A percentile compares a stretch with the other conserved stretches of the same genome.
Evolutionary conservation across 2,888 invertebrate species (phyloP).

Genomic region (Phyto melanocephala): DNA sequence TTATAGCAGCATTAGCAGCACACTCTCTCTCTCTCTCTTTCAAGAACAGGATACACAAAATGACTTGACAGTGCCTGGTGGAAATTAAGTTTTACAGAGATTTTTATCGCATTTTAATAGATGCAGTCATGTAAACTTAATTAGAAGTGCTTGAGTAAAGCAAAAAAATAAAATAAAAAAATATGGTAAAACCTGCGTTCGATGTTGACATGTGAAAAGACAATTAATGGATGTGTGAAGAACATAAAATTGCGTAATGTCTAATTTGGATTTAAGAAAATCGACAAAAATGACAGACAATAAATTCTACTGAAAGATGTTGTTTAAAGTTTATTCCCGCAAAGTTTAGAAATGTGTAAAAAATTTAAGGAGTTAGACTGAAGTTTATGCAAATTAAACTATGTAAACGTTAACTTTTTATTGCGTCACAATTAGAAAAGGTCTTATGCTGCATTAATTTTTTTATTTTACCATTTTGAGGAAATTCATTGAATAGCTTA

Average conservation of each 20-base stretch:
- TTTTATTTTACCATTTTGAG: background rate
- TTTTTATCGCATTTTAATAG: conserved; percentile 52
- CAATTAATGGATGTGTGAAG: background rate
- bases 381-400: too few species aligned
- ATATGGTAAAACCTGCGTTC: background rate
- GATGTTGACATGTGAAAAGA: conserved; percentile 13
- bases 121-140: conserved; percentile 57
- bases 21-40: background rate
- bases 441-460: background rate
- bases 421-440: background rate
- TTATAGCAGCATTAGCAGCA: background rate
- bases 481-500: background rate
- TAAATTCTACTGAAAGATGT: background rate
- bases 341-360: background rate
- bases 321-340: background rate
- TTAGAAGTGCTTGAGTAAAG: conserved; percentile 42
- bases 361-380: background rate
- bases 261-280: background rate
- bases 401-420: background rate
- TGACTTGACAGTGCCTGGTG: conserved; percentile 25
- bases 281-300: background rate
- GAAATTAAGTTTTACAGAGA: conserved; percentile 33
- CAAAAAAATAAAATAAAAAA: background rate
- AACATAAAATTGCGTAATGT: conserved; percentile 12
- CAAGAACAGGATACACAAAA: conserved; percentile 36